Evolutionary conservation across 2,888 invertebrate genomes (phyloP).

Genomic region (Mythimna albipuncta): DNA sequence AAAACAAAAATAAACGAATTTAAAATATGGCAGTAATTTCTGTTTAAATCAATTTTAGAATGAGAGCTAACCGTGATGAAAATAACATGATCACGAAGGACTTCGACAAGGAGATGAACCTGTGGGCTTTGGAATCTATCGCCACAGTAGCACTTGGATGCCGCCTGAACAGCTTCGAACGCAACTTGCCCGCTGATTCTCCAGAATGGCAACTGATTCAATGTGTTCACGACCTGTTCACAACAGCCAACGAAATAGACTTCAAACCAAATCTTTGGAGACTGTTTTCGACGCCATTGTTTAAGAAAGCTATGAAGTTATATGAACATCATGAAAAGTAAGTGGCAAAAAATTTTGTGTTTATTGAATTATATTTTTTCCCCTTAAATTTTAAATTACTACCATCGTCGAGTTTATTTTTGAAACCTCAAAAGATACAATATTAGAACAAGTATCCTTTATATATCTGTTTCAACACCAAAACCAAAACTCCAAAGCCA

Average conservation of each 20-base stretch:
- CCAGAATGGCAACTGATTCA: conserved; percentile 78
- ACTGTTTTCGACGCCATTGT: conserved; percentile 74
- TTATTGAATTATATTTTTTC: neutral
- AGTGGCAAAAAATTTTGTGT: conserved; percentile 38
- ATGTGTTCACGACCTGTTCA: conserved; percentile 75
- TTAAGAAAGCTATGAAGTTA: conserved; percentile 77
- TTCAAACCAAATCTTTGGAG: conserved; percentile 79
- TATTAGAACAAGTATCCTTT: neutral
- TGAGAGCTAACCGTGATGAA: conserved; percentile 86
- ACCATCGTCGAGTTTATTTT: neutral
- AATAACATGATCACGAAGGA: conserved; percentile 89
- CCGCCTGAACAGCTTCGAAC: conserved; percentile 79
- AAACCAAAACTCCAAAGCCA: too few species aligned
- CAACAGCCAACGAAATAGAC: conserved; percentile 72
- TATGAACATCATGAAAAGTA: conserved; percentile 80
- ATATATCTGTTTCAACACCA: too few species aligned
- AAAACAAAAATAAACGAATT: too few species aligned
- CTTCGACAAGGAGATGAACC: conserved; percentile 89
- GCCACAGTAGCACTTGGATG: conserved; percentile 81
- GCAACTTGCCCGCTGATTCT: conserved; percentile 76
- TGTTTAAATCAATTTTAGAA: conserved; percentile 74
- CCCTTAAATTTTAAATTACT: neutral
- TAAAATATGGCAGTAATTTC: too few species aligned
- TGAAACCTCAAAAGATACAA: neutral
- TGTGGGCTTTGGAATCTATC: conserved; percentile 92